Evolutionary conservation across 2,797 vertebrate genomes (phyloP), one percentile per base, ranked within the genome.

Genomic region (Echeneis naucrates): DNA sequence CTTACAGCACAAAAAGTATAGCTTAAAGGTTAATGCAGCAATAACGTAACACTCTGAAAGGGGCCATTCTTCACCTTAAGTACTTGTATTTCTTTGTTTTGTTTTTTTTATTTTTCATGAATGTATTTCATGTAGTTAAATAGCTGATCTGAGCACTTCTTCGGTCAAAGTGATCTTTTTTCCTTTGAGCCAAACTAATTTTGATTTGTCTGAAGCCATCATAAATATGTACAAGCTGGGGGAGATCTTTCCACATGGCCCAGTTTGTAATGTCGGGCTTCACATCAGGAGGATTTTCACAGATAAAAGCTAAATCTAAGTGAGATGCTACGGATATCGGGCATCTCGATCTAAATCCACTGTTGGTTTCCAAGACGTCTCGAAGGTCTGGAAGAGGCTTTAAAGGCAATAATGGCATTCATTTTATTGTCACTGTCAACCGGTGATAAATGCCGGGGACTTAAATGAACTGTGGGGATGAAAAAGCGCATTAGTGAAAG

Each of bases 391-490:
- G 8, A 4, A 27, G 67, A 75, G 78, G 77, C 58, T 85, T 88
- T 82, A 81, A 74, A 84, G 72, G 59, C 58, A 40, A 83, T 72
- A 78, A 82, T 71, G 65, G 85, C 66, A 76, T 86, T 78, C 54
- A 48, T 88, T 88, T 78, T 73, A 82, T 57, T 53, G 82, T 59
- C 55, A 30, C 76, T 85, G 85, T 88, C 84, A 54, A 48, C 24
- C 75, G 42, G 52, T 88, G 88, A 93, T 87, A 27, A 75, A 91
- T 90, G 86, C 27, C 47, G 8, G 66, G 81, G 86, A 88, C 89
- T 89, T 90, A 47, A 64, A 79, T 54, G 58, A 84, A 75, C 73
- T 30, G 35, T 11, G 33, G 35, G 9, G 35, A 16, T 23, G 44
- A 10, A 78, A 78, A 77, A 72, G 62, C 1, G 38, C 73, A 72